Conservation (phyloP, 2,797 vertebrate species). For the Clamator glandarius region DNA sequence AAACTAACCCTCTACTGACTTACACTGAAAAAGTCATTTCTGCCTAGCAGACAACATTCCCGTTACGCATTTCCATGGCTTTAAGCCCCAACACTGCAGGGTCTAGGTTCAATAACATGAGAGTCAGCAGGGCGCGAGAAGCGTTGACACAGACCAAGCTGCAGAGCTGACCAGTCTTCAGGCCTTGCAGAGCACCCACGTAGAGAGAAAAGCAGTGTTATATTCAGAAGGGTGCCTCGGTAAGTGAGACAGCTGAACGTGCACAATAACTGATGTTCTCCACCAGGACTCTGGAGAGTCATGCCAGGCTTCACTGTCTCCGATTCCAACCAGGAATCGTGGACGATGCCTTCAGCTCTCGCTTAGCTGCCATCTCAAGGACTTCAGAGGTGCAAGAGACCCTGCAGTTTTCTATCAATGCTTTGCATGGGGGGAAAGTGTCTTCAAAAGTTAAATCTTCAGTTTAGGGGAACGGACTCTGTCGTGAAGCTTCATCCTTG, state of each 20-base stretch:
- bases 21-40: rapidly evolving
- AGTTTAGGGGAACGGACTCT: not conserved
- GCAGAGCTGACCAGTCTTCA: not conserved
- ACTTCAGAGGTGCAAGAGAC: not conserved
- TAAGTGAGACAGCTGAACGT: rapidly evolving
- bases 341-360: not conserved
- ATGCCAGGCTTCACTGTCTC: not conserved
- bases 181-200: not conserved
- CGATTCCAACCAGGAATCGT: rapidly evolving
- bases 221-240: not conserved
- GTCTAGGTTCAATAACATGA: rapidly evolving
- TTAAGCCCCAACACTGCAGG: not conserved
- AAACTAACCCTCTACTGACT: not conserved
- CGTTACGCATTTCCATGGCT: rapidly evolving
- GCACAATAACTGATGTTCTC: rapidly evolving
- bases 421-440: rapidly evolving
- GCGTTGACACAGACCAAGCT: rapidly evolving
- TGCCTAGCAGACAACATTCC: not conserved
- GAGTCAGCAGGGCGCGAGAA: rapidly evolving
- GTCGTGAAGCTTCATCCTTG: not conserved
- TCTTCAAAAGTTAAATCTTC: not conserved
- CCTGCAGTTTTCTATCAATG: not conserved
- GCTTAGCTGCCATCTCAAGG: not conserved
- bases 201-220: not conserved
- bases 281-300: not conserved